These are phyloP conservation scores for Eristalis arbustorum DNA, from an alignment of 2,888 invertebrate genomes.

Conservation along the genomic window DNA sequence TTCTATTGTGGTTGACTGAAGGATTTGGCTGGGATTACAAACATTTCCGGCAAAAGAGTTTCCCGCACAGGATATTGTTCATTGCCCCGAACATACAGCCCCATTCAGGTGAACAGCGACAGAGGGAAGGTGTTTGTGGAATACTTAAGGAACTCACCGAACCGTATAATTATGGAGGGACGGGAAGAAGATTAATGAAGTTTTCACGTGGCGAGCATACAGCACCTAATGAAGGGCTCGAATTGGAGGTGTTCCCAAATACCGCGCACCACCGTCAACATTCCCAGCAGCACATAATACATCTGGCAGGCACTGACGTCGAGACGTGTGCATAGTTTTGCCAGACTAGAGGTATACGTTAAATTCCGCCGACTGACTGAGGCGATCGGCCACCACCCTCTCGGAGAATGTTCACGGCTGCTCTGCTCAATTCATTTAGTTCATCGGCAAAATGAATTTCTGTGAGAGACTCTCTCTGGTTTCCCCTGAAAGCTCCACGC, in stretches of 20 bases:
- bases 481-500: background rate
- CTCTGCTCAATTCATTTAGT: background rate
- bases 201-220: background rate
- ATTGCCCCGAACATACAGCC: background rate
- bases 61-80: background rate
- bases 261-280: background rate
- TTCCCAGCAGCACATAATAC: too few species aligned
- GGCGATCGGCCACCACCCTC: background rate
- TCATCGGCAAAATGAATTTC: conserved; percentile 3
- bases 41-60: background rate
- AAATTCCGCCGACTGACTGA: background rate
- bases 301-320: too few species aligned
- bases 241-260: background rate
- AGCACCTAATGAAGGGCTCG: background rate
- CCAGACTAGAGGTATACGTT: too few species aligned
- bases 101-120: background rate
- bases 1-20: background rate
- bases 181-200: background rate
- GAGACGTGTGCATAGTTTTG: too few species aligned
- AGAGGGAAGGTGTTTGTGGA: background rate
- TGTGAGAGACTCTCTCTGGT: background rate
- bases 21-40: background rate
- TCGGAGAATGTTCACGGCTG: background rate
- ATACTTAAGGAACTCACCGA: background rate
- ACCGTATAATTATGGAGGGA: background rate